Base-by-base conservation (phyloP, 2,113 vertebrate species). In the Oncorhynchus gorbuscha region DNA sequence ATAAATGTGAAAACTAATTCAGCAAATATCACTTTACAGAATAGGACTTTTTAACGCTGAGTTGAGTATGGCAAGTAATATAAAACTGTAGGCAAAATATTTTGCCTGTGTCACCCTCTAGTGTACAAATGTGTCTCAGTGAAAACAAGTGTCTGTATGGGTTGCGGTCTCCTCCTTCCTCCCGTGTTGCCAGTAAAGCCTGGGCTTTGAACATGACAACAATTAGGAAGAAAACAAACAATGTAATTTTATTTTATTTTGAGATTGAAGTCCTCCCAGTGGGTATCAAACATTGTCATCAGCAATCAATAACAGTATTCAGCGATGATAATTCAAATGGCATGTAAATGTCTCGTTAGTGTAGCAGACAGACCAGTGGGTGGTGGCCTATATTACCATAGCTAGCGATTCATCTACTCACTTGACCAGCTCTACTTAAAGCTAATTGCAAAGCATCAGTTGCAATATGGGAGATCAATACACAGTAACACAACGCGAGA, bases 331-430 rank as follows among this genome's bases (percentile, higher is more conserved):
- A 35, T 6, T 55, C 3, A 55, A 55, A 69, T 45, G 28, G 30
- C 13, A 3, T 28, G 13, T 20, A 16, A 45, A 35, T 32, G 32
- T 32, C 18, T 39, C 18, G 16, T 78, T 1, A 39, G 55, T 9
- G 61, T 35, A 81, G 62, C 26, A 64, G 77, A 83, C 65, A 83
- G 80, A 84, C 71, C 79, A 89, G 82, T 80, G 74, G 51, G 55
- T 6, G 62, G 76, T 77, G 77, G 79, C 69, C 79, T 13, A 72
- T 79, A 84, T 75, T 62, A 67, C 51, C 74, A 75, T 76, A 62
- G 9, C 24, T 55, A n/a, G 75, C 26, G 11, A 39, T 69, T 1
- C 5, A 67, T 72, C 18, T 4, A 4, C 28, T n/a, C 8, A 30
- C 4, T 7, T 4, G n/a, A 59, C 22, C 70, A 59, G 22, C 51